Conservation (phyloP, 2,113 vertebrate species). For the Castor canadensis region DNA sequence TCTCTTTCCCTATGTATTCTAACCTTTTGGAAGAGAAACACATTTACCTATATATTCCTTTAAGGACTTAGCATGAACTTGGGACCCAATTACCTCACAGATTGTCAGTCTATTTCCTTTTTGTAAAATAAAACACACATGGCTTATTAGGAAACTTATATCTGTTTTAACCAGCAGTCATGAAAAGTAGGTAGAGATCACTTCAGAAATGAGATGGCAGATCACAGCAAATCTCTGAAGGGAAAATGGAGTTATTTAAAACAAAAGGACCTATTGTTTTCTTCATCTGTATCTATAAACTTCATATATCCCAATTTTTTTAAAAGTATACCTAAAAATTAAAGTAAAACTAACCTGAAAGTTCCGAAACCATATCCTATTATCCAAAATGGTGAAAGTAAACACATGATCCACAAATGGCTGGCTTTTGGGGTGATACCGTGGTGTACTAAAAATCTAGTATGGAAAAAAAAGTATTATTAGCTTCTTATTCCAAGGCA, state of each 20-base stretch:
- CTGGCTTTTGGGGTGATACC: slow-evolving; percentile 96
- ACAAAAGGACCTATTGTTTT: not conserved
- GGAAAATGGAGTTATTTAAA: slow-evolving; percentile 20
- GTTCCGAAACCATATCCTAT: slow-evolving; percentile 98
- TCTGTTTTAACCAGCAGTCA: not conserved
- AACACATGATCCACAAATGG: slow-evolving; percentile 98
- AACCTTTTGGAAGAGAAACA: not conserved
- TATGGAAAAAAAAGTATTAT: not conserved
- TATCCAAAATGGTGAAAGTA: slow-evolving; percentile 93
- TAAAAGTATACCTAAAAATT: slow-evolving; percentile 3
- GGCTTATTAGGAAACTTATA: not conserved
- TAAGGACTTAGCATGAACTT: not conserved
- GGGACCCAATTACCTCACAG: not conserved
- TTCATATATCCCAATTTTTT: not conserved
- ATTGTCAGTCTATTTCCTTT: not conserved
- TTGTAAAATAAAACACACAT: not conserved
- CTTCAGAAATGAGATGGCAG: not conserved
- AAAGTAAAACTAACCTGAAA: slow-evolving; percentile 90
- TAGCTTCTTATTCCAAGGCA: not conserved
- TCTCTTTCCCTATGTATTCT: not conserved
- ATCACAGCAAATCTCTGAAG: not conserved
- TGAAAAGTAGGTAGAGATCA: not conserved
- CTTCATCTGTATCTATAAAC: not conserved
- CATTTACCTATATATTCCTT: not conserved
- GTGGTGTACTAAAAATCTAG: slow-evolving; percentile 95